A percentile compares a stretch with the other conserved stretches of the same genome.
phyloP scores from a whole-genome alignment of 1,140 invertebrate genomes.

The Centruroides sculpturatus region DNA sequence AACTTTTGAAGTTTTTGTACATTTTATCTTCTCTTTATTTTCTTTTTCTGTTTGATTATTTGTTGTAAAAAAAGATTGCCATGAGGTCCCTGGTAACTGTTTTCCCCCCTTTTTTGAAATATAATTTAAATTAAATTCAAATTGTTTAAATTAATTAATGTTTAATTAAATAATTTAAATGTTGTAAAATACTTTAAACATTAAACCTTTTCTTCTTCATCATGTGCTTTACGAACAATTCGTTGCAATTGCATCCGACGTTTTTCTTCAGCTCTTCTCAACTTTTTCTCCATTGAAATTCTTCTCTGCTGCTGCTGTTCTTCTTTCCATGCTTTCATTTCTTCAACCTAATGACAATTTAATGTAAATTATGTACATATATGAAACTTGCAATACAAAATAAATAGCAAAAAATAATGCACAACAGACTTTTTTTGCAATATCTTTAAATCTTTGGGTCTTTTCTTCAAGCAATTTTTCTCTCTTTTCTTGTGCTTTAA shows the following conservation, averaged over 20 bases:
- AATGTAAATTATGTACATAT: not conserved
- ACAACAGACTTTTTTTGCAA: conserved; percentile 53
- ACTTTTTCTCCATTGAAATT: conserved; percentile 63
- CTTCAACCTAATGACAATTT: conserved; percentile 45
- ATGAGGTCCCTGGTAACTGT: too few species aligned
- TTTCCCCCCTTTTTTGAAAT: too few species aligned
- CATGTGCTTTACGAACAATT: conserved; percentile 86
- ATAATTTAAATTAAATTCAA: not conserved
- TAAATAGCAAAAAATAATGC: not conserved
- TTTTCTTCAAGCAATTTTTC: conserved; percentile 67
- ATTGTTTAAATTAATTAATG: not conserved
- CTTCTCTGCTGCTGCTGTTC: conserved; percentile 71
- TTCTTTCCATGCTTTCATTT: conserved; percentile 74
- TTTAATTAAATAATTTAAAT: not conserved
- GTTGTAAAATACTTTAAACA: not conserved
- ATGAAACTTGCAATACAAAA: not conserved
- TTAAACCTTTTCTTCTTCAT: conserved; percentile 80
- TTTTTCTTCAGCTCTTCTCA: conserved; percentile 83
- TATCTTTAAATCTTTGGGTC: conserved; percentile 63
- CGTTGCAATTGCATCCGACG: conserved; percentile 59
- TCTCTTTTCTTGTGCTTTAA: conserved; percentile 48
- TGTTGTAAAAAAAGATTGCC: too few species aligned
- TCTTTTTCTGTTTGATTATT: too few species aligned
- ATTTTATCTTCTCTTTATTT: too few species aligned
- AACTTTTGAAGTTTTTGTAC: too few species aligned